Evolutionary conservation across 92 coral and sea anemone genomes (phyloP), one percentile per base, ranked within the genome.

Genomic region (Parazoanthus swiftii): DNA sequence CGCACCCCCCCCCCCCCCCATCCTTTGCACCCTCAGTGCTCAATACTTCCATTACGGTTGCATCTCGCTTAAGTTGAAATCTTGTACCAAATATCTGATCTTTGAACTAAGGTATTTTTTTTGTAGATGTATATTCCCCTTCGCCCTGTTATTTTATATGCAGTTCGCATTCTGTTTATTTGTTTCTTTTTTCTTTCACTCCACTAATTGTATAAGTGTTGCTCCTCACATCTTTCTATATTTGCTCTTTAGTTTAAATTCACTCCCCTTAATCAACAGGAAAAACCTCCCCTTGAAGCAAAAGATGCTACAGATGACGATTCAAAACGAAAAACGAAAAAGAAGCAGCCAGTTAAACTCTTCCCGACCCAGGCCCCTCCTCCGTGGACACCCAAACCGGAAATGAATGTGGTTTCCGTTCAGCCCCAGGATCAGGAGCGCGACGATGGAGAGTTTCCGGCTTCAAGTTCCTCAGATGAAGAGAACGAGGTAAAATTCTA

Each of bases 341-440:
- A 71, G 79, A 84, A 76, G 81, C 86, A 71, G 2, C 74, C 85
- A 20, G 85, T 91, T 3, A 86, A 86, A n/a, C 86, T 82, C 26
- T 92, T 72, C 63, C 90, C 94, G 39, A 58, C 87, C 76, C 92
- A 87, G 36, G 82, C 91, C 13, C 96, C 96, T 25, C 98, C 98
- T 70, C 98, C 98, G 5, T 95, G 98, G 98, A 93, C 95, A 21
- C 98, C 98, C 56, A 95, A 95, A 92, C 98, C 98, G 86, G 98
- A 95, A 88, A 91, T 95, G 71, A 95, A 81, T 87, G 98, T 95
- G 29, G 96, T 95, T 8, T 95, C 98, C 50, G 98, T 95, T 76
- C 98, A 95, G 81, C 98, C 98, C 39, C 91, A 90, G 85, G 98
- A 95, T 74, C 91, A 94, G 81, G 92, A 93, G 50, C 96, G 94